A percentile compares a stretch with the other conserved stretches of the same genome.
These are phyloP conservation scores for Metellina segmentata DNA, from an alignment of 2,888 invertebrate genomes.

Conservation along the genomic window DNA sequence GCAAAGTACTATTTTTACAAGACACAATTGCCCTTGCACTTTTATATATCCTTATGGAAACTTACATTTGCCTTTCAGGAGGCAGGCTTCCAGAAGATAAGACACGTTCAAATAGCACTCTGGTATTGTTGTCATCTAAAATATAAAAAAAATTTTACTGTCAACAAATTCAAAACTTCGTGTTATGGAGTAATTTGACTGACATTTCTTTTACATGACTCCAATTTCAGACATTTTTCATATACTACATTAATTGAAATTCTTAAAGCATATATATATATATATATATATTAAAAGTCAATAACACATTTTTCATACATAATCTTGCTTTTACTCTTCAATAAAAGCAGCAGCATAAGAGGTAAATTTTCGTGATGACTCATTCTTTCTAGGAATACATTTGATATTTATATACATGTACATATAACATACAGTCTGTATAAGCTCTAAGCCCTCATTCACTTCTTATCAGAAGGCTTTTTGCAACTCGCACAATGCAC, in stretches of 20 bases:
- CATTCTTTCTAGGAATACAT: no score
- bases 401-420: no score
- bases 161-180: background rate
- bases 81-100: slow-evolving; percentile 94
- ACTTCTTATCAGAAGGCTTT: no score
- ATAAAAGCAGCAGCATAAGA: background rate
- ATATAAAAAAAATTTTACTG: slow-evolving; percentile 73
- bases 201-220: background rate
- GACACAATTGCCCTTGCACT: background rate
- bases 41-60: slow-evolving; percentile 77
- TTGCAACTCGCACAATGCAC: no score
- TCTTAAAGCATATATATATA: background rate
- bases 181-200: background rate
- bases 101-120: slow-evolving; percentile 98
- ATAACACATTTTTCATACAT: no score
- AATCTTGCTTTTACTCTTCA: background rate
- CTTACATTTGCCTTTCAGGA: slow-evolving; percentile 93
- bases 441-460: no score
- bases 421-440: no score
- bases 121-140: slow-evolving; percentile 98
- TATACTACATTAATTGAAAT: background rate
- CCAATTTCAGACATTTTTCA: background rate
- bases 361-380: no score
- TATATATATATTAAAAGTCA: no score
- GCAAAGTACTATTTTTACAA: background rate